These are phyloP conservation scores for Mirounga angustirostris DNA, from an alignment of 2,113 vertebrate genomes.

Conservation along the genomic window DNA sequence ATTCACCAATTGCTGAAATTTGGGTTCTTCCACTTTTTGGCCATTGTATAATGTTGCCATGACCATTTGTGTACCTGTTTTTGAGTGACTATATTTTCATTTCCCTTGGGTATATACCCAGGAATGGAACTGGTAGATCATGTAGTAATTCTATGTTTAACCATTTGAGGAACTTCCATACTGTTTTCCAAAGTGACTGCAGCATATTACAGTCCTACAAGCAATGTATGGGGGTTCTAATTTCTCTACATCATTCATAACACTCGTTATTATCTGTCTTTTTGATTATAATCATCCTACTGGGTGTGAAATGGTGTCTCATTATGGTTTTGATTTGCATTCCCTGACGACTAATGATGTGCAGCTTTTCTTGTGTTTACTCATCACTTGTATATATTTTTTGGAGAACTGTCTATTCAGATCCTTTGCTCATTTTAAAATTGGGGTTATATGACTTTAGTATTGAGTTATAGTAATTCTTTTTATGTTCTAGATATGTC, in stretches of 20 bases:
- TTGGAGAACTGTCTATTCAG: background rate
- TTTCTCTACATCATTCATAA: background rate
- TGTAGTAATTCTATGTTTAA: background rate
- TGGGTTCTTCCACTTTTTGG: background rate
- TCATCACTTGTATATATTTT: background rate
- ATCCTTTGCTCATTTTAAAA: slow-evolving; percentile 16
- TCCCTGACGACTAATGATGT: background rate
- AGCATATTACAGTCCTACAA: background rate
- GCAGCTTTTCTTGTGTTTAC: background rate
- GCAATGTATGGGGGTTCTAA: background rate
- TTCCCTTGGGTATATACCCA: background rate
- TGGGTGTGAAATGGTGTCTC: background rate
- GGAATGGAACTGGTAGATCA: background rate
- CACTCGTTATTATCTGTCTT: background rate
- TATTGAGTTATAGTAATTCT: background rate
- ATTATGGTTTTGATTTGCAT: background rate
- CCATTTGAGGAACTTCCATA: background rate
- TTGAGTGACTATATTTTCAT: slow-evolving; percentile 10
- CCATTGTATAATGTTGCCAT: background rate
- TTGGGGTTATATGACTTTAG: background rate
- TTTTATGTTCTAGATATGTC: background rate
- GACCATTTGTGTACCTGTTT: background rate
- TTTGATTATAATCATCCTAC: background rate
- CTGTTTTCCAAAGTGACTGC: background rate
- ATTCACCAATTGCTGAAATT: background rate